Conservation (phyloP, 2,888 invertebrate species). For the Apomyelois bistriatella region DNA sequence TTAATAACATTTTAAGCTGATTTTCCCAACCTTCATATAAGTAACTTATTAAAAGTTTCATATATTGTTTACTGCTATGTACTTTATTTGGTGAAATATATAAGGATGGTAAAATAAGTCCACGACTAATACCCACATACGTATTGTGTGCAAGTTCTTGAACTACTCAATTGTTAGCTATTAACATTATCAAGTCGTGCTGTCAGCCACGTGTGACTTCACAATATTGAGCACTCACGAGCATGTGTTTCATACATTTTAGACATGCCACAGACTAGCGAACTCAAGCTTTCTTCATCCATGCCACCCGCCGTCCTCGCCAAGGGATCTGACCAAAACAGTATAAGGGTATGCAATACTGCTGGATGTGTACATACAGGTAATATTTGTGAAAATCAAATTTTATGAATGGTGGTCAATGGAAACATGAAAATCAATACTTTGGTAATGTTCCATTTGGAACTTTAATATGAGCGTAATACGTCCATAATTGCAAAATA, state of each 20-base stretch:
- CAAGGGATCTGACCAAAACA: constrained; percentile 40
- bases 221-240: constrained; percentile 22
- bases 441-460: no score
- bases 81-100: no score
- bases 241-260: constrained; percentile 38
- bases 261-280: constrained; percentile 74
- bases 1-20: no score
- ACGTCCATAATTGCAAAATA: no score
- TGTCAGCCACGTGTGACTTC: constrained; percentile 12
- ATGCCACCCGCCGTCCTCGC: constrained; percentile 55
- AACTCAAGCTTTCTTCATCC: constrained; percentile 65
- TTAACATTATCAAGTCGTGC: constrained; percentile 12
- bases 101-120: not conserved
- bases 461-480: no score
- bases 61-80: no score
- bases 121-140: not conserved
- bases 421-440: no score
- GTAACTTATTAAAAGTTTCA: no score
- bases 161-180: constrained; percentile 6
- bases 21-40: no score
- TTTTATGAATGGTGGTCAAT: no score
- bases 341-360: constrained; percentile 81
- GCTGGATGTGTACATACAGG: constrained; percentile 90
- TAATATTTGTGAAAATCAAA: constrained; percentile 34
- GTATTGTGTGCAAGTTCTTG: not conserved